phyloP scores from a whole-genome alignment of 2,113 vertebrate species.

The Camelus dromedarius region DNA sequence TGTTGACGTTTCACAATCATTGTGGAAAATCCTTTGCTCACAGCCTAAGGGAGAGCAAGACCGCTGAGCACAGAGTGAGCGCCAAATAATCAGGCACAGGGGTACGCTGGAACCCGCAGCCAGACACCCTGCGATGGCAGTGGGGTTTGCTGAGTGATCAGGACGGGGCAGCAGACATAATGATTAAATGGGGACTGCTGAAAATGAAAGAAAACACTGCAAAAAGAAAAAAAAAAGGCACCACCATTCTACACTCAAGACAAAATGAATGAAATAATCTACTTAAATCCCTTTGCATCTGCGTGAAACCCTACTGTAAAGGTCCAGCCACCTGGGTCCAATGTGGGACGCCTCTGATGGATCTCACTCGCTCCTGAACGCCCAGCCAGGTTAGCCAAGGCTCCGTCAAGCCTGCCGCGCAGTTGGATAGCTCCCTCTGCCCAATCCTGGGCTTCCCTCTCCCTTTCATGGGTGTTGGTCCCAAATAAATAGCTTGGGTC shows the following conservation, averaged over 20 bases:
- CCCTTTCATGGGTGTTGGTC: background rate
- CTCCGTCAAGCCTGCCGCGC: background rate
- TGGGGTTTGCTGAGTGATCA: conserved; percentile 52
- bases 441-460: background rate
- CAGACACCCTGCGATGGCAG: conserved; percentile 68
- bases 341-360: background rate
- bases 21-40: conserved; percentile 74
- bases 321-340: background rate
- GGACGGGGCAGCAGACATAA: background rate
- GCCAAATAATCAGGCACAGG: conserved; percentile 43
- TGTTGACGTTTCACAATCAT: conserved; percentile 78
- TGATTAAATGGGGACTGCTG: background rate
- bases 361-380: background rate
- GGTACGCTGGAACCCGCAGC: conserved; percentile 12
- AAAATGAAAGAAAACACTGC: conserved; percentile 16
- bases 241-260: background rate
- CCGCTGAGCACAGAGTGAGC: conserved; percentile 53
- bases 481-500: background rate
- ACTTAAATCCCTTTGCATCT: background rate
- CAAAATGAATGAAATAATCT: conserved; percentile 8
- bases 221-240: conserved; percentile 45
- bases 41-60: conserved; percentile 66
- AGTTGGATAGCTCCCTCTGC: background rate
- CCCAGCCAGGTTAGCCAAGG: too few relatives aligned
- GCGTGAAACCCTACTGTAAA: background rate